Conservation (phyloP, 2,888 invertebrate species). For the Ommatoiulus sabulosus region DNA sequence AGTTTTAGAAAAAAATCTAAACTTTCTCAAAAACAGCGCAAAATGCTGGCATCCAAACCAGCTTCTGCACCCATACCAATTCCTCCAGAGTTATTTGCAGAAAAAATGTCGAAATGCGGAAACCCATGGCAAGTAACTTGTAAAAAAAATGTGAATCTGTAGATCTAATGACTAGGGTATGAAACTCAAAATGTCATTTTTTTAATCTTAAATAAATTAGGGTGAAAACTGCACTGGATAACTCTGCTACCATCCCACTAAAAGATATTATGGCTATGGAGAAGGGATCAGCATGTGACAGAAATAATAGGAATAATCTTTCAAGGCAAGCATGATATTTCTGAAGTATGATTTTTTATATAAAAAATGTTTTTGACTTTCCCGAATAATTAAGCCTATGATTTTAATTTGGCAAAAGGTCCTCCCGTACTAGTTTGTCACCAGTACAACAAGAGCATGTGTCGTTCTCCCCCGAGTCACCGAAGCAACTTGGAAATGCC, state of each 20-base stretch:
- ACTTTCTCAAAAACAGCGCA: slow-evolving; percentile 76
- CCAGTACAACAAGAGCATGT: neutral
- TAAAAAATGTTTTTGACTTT: neutral
- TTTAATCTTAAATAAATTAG: neutral
- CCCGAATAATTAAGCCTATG: neutral
- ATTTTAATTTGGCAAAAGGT: neutral
- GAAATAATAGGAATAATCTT: neutral
- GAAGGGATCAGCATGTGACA: neutral
- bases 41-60: slow-evolving; percentile 71
- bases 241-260: neutral
- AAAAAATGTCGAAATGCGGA: neutral
- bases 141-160: no score
- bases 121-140: slow-evolving; percentile 11
- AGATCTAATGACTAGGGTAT: no score
- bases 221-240: neutral
- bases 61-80: slow-evolving; percentile 56
- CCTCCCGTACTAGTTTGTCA: neutral
- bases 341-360: neutral
- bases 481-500: neutral
- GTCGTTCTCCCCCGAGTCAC: neutral
- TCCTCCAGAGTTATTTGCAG: neutral
- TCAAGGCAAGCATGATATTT: neutral
- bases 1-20: slow-evolving; percentile 64
- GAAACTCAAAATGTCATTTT: neutral
- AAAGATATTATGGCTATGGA: slow-evolving; percentile 34